Conservation (phyloP, 37 sponge, comb jelly and placozoan species). For the Ianthella basta region DNA sequence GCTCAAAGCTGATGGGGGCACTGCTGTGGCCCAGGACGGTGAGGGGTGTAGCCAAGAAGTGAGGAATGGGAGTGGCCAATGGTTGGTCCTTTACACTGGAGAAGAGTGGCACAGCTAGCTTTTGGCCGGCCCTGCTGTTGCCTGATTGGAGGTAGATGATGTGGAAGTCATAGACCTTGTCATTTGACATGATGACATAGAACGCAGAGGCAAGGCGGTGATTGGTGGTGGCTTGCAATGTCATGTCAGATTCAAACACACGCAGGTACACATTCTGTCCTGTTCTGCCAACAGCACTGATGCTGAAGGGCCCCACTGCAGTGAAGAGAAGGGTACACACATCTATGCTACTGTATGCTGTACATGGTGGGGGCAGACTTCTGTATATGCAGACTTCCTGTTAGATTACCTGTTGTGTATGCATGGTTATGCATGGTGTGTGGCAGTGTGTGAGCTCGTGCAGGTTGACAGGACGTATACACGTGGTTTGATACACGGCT, state of each 20-base stretch:
- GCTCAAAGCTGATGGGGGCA: conserved; percentile 25
- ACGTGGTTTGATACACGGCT: too few relatives aligned
- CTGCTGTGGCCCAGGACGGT: conserved; percentile 24
- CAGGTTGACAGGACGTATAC: too few relatives aligned
- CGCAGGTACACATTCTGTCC: not conserved
- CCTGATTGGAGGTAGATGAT: conserved; percentile 18
- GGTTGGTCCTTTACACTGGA: not conserved
- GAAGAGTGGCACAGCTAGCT: not conserved
- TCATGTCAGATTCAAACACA: conserved; percentile 6
- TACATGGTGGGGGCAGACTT: not conserved
- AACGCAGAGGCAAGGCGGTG: conserved; percentile 40
- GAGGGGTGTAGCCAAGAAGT: conserved; percentile 32
- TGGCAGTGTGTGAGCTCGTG: too few relatives aligned
- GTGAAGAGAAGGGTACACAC: not conserved
- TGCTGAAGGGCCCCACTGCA: conserved; percentile 58
- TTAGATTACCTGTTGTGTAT: not conserved
- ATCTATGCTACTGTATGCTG: not conserved
- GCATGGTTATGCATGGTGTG: too few relatives aligned
- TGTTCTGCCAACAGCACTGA: conserved; percentile 15
- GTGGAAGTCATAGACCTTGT: conserved; percentile 49
- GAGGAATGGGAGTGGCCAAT: not conserved
- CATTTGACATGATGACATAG: conserved; percentile 39
- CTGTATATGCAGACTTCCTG: not conserved
- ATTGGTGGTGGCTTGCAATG: conserved; percentile 21
- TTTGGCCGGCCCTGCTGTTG: not conserved